Evolutionary conservation across 2,888 invertebrate genomes (phyloP).

Genomic region (Ormyrus labotus): DNA sequence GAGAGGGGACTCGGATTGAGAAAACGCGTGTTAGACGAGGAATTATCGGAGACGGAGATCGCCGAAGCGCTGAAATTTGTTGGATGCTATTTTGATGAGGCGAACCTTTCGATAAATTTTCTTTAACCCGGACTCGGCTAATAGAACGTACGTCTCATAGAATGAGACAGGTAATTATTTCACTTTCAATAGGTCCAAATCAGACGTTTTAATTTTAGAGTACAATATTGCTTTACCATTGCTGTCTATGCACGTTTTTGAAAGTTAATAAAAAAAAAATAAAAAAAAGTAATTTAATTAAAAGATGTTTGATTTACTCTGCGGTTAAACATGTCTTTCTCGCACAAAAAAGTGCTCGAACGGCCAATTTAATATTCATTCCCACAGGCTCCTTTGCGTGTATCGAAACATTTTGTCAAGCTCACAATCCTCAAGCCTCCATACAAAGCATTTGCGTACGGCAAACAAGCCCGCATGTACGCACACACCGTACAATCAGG

Average conservation of each 20-base stretch:
- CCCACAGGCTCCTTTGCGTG: slow-evolving; percentile 23
- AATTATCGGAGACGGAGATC: slow-evolving; percentile 22
- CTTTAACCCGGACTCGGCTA: no score
- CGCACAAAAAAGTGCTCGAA: no score
- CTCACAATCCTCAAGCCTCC: slow-evolving; percentile 18
- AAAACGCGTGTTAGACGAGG: slow-evolving; percentile 2
- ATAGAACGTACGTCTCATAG: no score
- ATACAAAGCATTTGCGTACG: slow-evolving; percentile 23
- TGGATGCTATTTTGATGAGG: slow-evolving; percentile 12
- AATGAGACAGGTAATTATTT: no score
- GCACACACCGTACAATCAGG: not conserved
- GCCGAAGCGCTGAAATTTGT: slow-evolving; percentile 32
- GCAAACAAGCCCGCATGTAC: slow-evolving; percentile 28
- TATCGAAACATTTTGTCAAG: slow-evolving; percentile 35
- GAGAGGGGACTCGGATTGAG: slow-evolving; percentile 8
- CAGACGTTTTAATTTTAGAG: no score
- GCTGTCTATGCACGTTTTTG: no score
- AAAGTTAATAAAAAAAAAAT: no score
- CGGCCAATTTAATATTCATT: slow-evolving; percentile 7
- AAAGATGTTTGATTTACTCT: no score
- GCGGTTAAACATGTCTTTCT: no score
- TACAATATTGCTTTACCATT: no score
- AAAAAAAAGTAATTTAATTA: no score
- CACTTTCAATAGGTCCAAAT: no score
- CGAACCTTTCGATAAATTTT: not conserved